A percentile compares a stretch with the other conserved stretches of the same genome.
Evolutionary conservation across 2,797 vertebrate genomes (phyloP).

Genomic region (Paramormyrops hopkinsi): DNA sequence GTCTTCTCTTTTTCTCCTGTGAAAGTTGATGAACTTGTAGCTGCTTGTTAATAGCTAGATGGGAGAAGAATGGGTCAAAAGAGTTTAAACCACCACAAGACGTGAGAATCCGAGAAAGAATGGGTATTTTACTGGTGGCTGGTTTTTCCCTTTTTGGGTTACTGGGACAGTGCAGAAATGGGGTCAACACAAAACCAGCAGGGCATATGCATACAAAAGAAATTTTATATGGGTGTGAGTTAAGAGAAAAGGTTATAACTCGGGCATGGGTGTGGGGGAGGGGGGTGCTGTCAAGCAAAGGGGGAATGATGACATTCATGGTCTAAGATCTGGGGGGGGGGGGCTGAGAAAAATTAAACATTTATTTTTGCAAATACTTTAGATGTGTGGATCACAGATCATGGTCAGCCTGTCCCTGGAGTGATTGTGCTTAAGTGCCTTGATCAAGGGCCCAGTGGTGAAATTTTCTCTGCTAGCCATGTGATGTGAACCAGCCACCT

Average conservation of each 20-base stretch:
- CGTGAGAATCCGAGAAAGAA: neutral
- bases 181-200: neutral
- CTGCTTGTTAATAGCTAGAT: constrained; percentile 31
- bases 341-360: neutral
- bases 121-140: neutral
- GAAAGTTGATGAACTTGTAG: constrained; percentile 35
- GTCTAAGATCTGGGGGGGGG: neutral
- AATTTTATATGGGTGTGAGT: neutral
- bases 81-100: neutral
- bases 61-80: constrained; percentile 36
- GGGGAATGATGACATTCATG: neutral
- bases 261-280: neutral
- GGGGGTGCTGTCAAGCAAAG: neutral
- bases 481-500: neutral
- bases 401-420: neutral
- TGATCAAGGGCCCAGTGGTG: neutral
- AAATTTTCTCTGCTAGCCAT: neutral
- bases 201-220: neutral
- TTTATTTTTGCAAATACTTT: neutral
- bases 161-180: neutral
- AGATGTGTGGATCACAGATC: neutral
- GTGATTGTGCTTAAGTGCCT: neutral
- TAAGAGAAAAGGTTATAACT: neutral
- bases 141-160: neutral
- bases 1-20: constrained; percentile 15